Evolutionary conservation across 2,888 invertebrate genomes (phyloP), one percentile per base, ranked within the genome.

Genomic region (Sarcophaga subvicina): DNA sequence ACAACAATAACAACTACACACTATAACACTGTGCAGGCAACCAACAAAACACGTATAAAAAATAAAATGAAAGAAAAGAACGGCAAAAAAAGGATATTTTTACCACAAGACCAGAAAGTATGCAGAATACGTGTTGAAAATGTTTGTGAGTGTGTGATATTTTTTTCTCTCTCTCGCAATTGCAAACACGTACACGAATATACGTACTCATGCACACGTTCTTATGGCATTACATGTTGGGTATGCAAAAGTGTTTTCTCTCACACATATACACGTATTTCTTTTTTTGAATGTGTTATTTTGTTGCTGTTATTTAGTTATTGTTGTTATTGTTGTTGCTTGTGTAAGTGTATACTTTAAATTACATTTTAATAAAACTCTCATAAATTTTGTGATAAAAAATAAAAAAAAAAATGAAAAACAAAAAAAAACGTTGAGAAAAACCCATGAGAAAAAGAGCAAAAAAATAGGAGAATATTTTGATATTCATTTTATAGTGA

Each of bases 321-420:
- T 62, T 37, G 27, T 49, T 82, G 4, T 10, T 66, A 20, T 37
- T 37, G 22, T 62, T 37, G 27, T 49, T 82, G 60, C 66, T 60
- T 67, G 22, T 78, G n/a, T 83, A 6, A 37, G 37, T 37, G 6
- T 37, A 37, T 37, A 37, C 37, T 37, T 73, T 75, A 79, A 83
- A 83, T 83, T 79, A 79, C 73, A 79, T 83, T 79, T 75, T 83
- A 79, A 83, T 75, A 83, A 83, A 79, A 83, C 69, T 79, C 78
- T 78, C 75, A 79, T 83, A 83, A 83, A 79, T 83, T 79, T 54
- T 27, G 27, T 47, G 45, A 64, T 59, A 79, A 67, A 45, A 45
- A 67, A 3, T 27, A 14, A 14, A 49, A 49, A 49, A 49, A 49
- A 3, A 80, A 73, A 22, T 54, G 17, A 73, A 80, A 72, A 62